Evolutionary conservation across 2,888 invertebrate genomes (phyloP), one percentile per base, ranked within the genome.

Genomic region (Proisotoma minuta): DNA sequence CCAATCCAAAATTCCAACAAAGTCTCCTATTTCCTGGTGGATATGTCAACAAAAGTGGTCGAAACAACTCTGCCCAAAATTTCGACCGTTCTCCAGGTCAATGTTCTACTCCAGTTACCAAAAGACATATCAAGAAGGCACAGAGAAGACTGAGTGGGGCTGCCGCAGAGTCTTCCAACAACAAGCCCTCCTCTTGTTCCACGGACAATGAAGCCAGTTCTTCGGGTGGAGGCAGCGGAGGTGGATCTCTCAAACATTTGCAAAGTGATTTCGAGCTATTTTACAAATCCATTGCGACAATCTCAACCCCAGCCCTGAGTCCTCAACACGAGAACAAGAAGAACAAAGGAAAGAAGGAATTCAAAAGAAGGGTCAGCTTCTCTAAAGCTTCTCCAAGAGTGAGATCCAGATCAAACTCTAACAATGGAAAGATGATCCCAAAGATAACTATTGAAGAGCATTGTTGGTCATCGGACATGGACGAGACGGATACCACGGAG

Each of bases 331-430:
- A n/a, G n/a, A n/a, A n/a, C n/a, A n/a, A n/a, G n/a, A n/a, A n/a
- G n/a, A n/a, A n/a, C n/a, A n/a, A n/a, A n/a, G n/a, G n/a, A n/a
- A 15, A 15, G 15, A 8, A 10, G 15, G 15, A 34, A 34, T 15
- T 34, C 34, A 24, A 26, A 28, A 26, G 27, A 20, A 52, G 26
- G 52, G 52, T 52, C 52, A 52, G 52, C 52, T 52, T 52, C 28
- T 52, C 52, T 3, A 52, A 52, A 28, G 18, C 24, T 52, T 27
- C 52, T 26, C 52, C 52, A 4, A 4, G 52, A 27, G 8, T 20
- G 18, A 34, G 34, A 26, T 24, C 28, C 22, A 23, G 50, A 52
- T 52, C 52, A 26, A 34, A 34, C 15, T 34, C 34, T 34, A 10
- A 8, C 8, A 34, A 8, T 34, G 15, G 15, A 10, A 34, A 34